phyloP scores from a whole-genome alignment of 2,888 invertebrate genomes.

The Notodonta ziczac region DNA sequence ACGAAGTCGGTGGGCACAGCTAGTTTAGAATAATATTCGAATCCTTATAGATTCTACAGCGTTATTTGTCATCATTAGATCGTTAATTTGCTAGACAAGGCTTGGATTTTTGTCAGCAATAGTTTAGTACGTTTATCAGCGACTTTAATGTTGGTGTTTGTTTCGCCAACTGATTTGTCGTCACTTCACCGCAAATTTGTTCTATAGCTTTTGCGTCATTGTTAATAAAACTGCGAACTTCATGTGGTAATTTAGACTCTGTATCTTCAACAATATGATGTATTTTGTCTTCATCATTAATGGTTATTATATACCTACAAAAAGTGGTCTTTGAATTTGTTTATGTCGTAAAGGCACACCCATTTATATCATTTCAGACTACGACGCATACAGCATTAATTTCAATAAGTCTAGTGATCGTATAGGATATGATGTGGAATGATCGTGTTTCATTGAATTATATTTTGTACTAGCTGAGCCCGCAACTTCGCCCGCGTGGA shows the following conservation, averaged over 20 bases:
- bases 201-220: constrained; percentile 9
- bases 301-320: constrained; percentile 10
- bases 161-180: constrained; percentile 9
- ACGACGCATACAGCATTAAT: constrained; percentile 32
- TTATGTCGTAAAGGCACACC: constrained; percentile 8
- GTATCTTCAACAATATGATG: constrained; percentile 5
- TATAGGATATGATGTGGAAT: constrained; percentile 12
- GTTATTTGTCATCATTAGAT: neutral
- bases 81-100: neutral
- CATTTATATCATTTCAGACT: constrained; percentile 25
- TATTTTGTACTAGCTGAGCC: neutral
- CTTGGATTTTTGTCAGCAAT: neutral
- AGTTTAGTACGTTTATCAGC: neutral
- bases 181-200: constrained; percentile 18
- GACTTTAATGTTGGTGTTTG: neutral
- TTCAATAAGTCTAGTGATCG: constrained; percentile 18
- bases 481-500: too few relatives aligned
- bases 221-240: neutral
- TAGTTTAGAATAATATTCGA: too few relatives aligned
- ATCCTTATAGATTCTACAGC: too few relatives aligned
- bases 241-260: constrained; percentile 10
- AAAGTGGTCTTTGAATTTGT: constrained; percentile 23
- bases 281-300: neutral
- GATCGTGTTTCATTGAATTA: constrained; percentile 10
- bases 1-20: too few relatives aligned